Evolutionary conservation across 1,140 invertebrate species (phyloP).

Genomic region (Caenorhabditis briggsae): DNA sequence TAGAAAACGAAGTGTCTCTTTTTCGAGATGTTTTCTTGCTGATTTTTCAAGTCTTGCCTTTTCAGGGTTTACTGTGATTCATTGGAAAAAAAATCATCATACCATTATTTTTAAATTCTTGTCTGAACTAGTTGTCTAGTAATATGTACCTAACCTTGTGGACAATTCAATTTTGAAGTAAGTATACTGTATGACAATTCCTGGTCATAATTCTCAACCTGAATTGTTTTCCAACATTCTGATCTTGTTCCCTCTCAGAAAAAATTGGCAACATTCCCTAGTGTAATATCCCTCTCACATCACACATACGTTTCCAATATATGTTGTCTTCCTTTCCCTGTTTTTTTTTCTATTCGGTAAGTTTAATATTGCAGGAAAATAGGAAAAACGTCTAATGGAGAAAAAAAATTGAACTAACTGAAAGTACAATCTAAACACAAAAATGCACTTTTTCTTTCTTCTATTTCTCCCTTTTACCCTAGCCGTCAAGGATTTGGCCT

Average conservation of each 20-base stretch:
- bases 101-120: no score
- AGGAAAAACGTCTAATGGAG: neutral
- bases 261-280: neutral
- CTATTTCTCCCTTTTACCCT: neutral
- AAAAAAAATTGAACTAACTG: neutral
- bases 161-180: no score
- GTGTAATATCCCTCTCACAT: neutral
- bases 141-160: no score
- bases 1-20: conserved; percentile 22
- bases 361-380: neutral
- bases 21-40: neutral
- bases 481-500: conserved; percentile 1
- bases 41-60: neutral
- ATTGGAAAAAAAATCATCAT: no score
- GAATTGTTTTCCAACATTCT: neutral
- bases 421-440: neutral
- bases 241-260: neutral
- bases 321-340: neutral
- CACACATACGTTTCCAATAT: conserved; percentile 18
- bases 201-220: no score
- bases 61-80: no score
- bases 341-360: neutral
- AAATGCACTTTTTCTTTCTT: neutral
- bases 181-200: no score
- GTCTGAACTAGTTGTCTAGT: no score